phyloP scores from a whole-genome alignment of 2,797 vertebrate genomes.

The Poliocrania exsul region DNA sequence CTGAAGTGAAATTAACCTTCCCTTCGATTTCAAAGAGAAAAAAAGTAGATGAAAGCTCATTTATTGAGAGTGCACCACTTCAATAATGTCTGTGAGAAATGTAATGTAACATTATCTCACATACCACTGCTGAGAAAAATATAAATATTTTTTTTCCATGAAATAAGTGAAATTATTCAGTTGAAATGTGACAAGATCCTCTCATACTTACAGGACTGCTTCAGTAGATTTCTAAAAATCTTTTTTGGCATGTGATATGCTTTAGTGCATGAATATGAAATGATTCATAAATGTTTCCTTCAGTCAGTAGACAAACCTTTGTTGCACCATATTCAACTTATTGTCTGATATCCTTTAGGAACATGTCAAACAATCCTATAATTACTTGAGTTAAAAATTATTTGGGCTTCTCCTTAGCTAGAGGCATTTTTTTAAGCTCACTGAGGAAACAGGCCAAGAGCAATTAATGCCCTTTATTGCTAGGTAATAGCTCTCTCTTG shows the following conservation, averaged over 20 bases:
- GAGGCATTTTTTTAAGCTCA: not conserved
- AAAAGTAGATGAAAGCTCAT: not conserved
- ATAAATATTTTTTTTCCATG: not conserved
- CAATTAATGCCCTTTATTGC: not conserved
- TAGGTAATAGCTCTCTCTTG: not conserved
- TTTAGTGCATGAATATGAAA: not conserved
- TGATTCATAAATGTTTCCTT: not conserved
- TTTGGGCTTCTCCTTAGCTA: not conserved
- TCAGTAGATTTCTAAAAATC: not conserved
- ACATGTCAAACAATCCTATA: not conserved
- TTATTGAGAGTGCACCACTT: not conserved
- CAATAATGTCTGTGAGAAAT: not conserved
- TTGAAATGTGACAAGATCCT: not conserved
- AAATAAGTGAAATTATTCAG: not conserved
- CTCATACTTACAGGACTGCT: not conserved
- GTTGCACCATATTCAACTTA: not conserved
- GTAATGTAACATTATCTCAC: not conserved
- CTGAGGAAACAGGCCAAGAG: not conserved
- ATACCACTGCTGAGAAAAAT: not conserved
- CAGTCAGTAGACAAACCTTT: not conserved
- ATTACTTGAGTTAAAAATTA: not conserved
- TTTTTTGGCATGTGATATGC: rapidly evolving
- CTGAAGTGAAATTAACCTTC: not conserved
- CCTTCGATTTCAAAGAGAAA: not conserved
- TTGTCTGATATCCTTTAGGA: not conserved